A percentile compares a stretch with the other conserved stretches of the same genome.
These are phyloP conservation scores for Hirudo medicinalis DNA, from an alignment of 1,140 invertebrate genomes.

Conservation along the genomic window DNA sequence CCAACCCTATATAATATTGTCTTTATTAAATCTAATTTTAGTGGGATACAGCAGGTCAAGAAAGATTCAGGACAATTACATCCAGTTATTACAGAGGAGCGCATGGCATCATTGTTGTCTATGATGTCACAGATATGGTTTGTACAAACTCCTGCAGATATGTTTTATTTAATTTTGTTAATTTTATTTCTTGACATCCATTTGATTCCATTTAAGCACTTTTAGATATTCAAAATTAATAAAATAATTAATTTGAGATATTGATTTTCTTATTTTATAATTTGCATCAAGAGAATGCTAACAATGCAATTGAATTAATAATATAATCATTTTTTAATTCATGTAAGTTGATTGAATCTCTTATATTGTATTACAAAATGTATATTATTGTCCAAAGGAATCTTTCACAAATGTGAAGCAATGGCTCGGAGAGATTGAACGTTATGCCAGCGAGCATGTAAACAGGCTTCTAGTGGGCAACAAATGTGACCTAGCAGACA, in stretches of 20 bases:
- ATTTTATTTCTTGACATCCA: background rate
- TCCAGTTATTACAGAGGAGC: conserved; percentile 88
- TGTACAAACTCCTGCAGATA: conserved; percentile 12
- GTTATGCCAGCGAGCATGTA: conserved; percentile 95
- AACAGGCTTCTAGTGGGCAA: conserved; percentile 97
- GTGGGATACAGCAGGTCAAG: conserved; percentile 98
- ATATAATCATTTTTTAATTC: too few species aligned
- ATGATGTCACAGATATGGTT: conserved; percentile 90
- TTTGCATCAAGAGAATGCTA: too few species aligned
- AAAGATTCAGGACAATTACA: conserved; percentile 87
- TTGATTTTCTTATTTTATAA: too few species aligned
- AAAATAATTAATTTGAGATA: too few species aligned
- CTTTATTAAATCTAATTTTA: background rate
- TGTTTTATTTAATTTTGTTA: background rate
- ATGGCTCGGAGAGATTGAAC: conserved; percentile 42
- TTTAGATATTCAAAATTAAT: too few species aligned
- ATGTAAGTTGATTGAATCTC: too few species aligned
- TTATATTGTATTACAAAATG: background rate
- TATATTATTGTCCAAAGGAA: conserved; percentile 30
- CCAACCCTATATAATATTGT: background rate
- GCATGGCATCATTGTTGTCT: conserved; percentile 98
- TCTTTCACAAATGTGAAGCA: conserved; percentile 43
- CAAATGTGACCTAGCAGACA: conserved; percentile 68
- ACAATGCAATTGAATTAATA: too few species aligned
- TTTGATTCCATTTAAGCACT: too few species aligned